Evolutionary conservation across 2,113 vertebrate genomes (phyloP), one percentile per base, ranked within the genome.

Genomic region (Ovis aries): DNA sequence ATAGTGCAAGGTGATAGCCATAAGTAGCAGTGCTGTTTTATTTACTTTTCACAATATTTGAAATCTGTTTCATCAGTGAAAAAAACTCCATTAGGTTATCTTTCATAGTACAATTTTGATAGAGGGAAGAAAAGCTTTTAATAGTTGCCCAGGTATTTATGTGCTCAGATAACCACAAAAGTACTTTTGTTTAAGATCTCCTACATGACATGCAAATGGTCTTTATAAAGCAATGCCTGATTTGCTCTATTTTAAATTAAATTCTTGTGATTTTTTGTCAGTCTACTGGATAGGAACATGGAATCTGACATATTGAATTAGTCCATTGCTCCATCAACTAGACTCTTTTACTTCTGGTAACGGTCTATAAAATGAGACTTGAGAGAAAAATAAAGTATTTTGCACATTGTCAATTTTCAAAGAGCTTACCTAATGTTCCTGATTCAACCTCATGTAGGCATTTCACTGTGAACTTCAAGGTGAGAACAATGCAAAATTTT

Each of bases 101-200:
- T 27, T 89, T 84, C 52, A 95, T 40, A 94, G 36, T 87, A 77
- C 25, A 91, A 19, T 82, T 98, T 93, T 87, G 59, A 96, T 86
- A 53, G 15, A 8, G 6, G 14, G 4, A 91, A 93, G 81, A 93
- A 84, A 85, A 67, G 85, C 45, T 93, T 97, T 95, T 95, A 83
- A 94, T 98, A 97, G 92, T 97, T 97, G 57, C 94, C 90, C 74
- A 90, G 93, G 82, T 97, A 93, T 95, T 98, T 97, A 97, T 95
- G 62, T 98, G 97, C 96, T 98, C 57, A 16, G 94, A 96, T 98
- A 98, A 97, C 95, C 97, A 97, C 95, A 96, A 98, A 97, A 98
- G 94, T 97, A 84, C 97, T 98, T 98, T 94, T 98, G 94, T 94
- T 97, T 96, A 97, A 98, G 91, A 89, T 94, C 91, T 91, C 64